Base-by-base conservation (phyloP, 2,888 invertebrate species). In the Drosophila pseudotakahashii region DNA sequence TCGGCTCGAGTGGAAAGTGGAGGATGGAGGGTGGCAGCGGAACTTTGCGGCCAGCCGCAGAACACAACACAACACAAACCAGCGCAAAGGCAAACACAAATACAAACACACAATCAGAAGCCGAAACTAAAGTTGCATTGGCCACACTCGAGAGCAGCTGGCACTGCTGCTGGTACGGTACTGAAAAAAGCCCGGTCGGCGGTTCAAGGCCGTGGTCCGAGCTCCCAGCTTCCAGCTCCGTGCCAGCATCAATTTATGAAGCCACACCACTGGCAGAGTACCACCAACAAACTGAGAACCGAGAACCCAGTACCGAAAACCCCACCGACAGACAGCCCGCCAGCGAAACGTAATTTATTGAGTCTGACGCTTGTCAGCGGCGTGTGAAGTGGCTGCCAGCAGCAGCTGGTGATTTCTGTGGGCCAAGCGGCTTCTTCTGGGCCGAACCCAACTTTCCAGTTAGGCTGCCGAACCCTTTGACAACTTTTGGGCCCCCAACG, bases 321-420 rank as follows among this genome's bases (percentile, higher is more conserved):
- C 23, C 42, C 57, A 53, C 44, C 45, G 67, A 61, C 53, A 51
- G 58, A 39, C 55, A 55, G 52, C 32, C 42, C 37, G 23, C 60
- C 48, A 68, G 64, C 59, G 66, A 62, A 70, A 53, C 53, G 74
- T 78, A 68, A 79, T 81, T 79, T 79, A 81, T 81, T 63, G 73
- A 71, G 73, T 79, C 75, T 79, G 77, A 67, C 64, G 72, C 75
- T 73, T 79, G 77, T 54, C 77, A 77, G 67, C 47, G 71, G 69
- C 61, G 64, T 72, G 73, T 58, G 66, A 72, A 64, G 62, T 63
- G 62, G 51, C 62, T 52, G 60, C 55, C 71, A 70, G 42, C 52
- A 71, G 66, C 64, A 55, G 23, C 67, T 73, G 51, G 45, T 61
- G 52, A 73, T 73, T 73, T 73, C 72, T 73, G 73, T 55, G 73